Conservation (phyloP, 2,797 vertebrate species). For the Fistularia commersonii region DNA sequence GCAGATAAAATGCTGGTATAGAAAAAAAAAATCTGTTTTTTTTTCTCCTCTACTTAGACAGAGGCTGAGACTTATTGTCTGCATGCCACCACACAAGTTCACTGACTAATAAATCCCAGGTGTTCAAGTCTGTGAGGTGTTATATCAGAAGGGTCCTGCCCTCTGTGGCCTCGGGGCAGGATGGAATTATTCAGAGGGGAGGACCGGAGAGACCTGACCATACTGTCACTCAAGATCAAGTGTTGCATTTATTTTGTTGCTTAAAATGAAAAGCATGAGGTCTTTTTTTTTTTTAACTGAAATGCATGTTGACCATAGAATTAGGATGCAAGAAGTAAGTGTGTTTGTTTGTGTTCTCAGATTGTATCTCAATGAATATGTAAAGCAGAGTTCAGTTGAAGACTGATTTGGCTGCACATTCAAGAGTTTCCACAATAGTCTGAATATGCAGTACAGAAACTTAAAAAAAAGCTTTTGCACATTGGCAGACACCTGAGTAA, state of each 20-base stretch:
- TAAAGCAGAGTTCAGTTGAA: too few species aligned
- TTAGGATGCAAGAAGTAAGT: conserved; percentile 17
- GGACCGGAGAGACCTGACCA: conserved; percentile 46
- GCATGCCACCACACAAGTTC: conserved; percentile 27
- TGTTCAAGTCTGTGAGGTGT: conserved; percentile 65
- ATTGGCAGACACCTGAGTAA: too few species aligned
- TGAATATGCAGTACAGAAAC: too few species aligned
- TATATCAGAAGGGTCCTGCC: conserved; percentile 59
- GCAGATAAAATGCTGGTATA: conserved; percentile 55
- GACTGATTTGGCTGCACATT: too few species aligned
- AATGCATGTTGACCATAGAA: conserved; percentile 11
- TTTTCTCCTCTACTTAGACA: conserved; percentile 22
- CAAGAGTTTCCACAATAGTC: too few species aligned
- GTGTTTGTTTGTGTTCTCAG: not conserved
- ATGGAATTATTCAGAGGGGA: conserved; percentile 38
- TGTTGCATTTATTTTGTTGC: conserved; percentile 48
- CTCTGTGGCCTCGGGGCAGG: conserved; percentile 47
- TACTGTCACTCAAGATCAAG: conserved; percentile 55
- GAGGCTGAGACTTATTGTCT: conserved; percentile 35
- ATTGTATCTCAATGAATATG: too few species aligned
- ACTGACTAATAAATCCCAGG: conserved; percentile 64
- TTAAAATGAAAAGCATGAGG: conserved; percentile 29
- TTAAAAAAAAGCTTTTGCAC: too few species aligned
- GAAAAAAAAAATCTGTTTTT: conserved; percentile 36
- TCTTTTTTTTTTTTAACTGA: conserved; percentile 18